Base-by-base conservation (phyloP, 2,888 invertebrate species). In the Operophtera brumata region DNA sequence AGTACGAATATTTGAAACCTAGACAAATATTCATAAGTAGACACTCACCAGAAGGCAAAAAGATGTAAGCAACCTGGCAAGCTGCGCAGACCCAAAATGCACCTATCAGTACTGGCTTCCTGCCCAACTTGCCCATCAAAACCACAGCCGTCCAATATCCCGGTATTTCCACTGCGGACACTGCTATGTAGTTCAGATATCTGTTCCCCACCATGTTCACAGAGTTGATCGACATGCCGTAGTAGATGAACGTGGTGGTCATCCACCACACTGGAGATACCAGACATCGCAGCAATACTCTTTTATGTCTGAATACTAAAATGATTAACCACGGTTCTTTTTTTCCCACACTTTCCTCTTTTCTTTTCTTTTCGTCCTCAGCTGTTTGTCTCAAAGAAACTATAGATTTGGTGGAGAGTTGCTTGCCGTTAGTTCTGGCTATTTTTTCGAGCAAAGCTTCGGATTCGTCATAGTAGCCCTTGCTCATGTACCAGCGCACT, bases 401-500 rank as follows among this genome's bases (percentile, higher is more conserved):
- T 14, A 84, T 36, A 8, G 82, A 83, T 34, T 79, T 74, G 0
- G 77, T 74, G 1, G 82, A 80, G 2, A 87, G 49, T 20, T 67
- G 35, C 30, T 57, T 78, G 10, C 90, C 88, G 59, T 94, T 95
- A 0, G 92, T 81, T 62, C 80, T 81, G 0, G 94, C 93, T 2
- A 94, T 92, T 56, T 86, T 91, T 37, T 90, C 89, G 7, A 94
- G 79, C 1, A 94, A 91, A 10, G 73, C 75, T 62, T 93, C 92
- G 0, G 94, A 94, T 59, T 93, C 91, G 10, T 92, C 91, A 53
- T 91, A 91, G 48, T 92, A 90, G 1, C 93, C 93, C 70, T 94
- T 93, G 51, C 93, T 93, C 62, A 95, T 81, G 45, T 95, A 91
- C 96, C 96, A 96, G 48, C 96, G 90, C 0, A 94, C 89, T 2